A percentile compares a stretch with the other conserved stretches of the same genome.
These are phyloP conservation scores for Calyptommatus sinebrachiatus DNA, from an alignment of 2,113 vertebrate species.

Conservation along the genomic window DNA sequence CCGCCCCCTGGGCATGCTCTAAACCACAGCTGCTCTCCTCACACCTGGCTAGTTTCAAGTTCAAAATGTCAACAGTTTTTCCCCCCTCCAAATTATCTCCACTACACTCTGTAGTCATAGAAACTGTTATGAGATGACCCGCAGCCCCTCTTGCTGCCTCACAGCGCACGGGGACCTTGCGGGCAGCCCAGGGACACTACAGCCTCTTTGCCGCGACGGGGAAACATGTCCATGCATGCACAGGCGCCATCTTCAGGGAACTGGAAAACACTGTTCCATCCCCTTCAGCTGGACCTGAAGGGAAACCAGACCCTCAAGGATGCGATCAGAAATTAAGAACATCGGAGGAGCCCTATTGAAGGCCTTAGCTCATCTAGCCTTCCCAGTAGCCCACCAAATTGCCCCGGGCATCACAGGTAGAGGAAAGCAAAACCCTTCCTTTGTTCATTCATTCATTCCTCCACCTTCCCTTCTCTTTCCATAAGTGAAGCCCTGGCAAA, in stretches of 20 bases:
- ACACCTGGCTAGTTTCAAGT: slow-evolving; percentile 16
- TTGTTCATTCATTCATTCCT: background rate
- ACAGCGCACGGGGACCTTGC: fast-evolving
- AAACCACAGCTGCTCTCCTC: slow-evolving; percentile 14
- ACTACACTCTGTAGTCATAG: slow-evolving; percentile 20
- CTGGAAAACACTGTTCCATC: slow-evolving; percentile 22
- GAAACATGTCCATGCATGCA: background rate
- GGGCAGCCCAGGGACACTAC: background rate
- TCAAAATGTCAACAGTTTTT: slow-evolving; percentile 36
- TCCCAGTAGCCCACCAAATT: no score
- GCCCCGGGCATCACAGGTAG: no score
- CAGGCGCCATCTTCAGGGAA: background rate
- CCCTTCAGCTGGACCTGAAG: background rate
- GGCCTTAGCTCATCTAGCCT: no score
- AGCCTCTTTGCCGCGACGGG: fast-evolving
- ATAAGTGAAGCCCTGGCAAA: no score
- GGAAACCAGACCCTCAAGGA: no score
- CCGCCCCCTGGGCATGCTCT: slow-evolving; percentile 16
- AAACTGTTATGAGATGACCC: background rate
- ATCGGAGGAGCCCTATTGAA: no score
- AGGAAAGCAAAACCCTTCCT: no score
- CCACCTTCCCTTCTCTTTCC: background rate
- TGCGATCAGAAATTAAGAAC: background rate
- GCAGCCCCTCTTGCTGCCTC: fast-evolving
- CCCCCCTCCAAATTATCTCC: background rate